A percentile compares a stretch with the other conserved stretches of the same genome.
These are phyloP conservation scores for Pseudorasbora parva DNA, from an alignment of 2,113 vertebrate species.

Conservation along the genomic window DNA sequence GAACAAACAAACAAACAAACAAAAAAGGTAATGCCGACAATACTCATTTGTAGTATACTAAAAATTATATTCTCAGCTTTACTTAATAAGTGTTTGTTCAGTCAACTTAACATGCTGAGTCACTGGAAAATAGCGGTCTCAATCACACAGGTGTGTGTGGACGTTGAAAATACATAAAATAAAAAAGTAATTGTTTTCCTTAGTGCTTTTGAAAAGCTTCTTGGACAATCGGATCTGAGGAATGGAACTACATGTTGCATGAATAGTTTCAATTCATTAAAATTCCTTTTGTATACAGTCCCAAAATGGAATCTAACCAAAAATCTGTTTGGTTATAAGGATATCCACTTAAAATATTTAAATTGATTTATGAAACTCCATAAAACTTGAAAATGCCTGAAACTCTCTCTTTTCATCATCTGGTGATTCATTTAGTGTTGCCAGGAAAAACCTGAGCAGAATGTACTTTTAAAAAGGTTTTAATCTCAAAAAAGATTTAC, in stretches of 20 bases:
- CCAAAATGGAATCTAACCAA: not conserved
- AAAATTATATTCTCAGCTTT: too few relatives aligned
- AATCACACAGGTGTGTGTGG: not conserved
- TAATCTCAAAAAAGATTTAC: slow-evolving; percentile 2
- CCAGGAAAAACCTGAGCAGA: not conserved
- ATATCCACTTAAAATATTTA: too few relatives aligned
- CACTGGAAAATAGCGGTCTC: not conserved
- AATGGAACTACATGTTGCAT: not conserved
- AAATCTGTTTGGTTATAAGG: not conserved
- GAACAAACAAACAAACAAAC: too few relatives aligned
- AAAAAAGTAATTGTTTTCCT: not conserved
- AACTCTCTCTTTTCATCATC: not conserved
- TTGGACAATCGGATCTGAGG: not conserved
- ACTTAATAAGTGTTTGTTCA: too few relatives aligned
- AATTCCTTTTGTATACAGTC: not conserved
- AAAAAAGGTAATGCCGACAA: too few relatives aligned
- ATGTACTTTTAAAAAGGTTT: not conserved
- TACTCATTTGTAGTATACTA: too few relatives aligned
- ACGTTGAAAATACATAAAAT: not conserved
- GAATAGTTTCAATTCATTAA: not conserved
- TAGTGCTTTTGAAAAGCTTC: not conserved
- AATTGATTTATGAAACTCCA: too few relatives aligned
- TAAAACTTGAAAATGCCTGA: not conserved
- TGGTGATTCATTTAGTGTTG: slow-evolving; percentile 9
- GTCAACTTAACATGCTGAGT: not conserved